Evolutionary conservation across 2,113 vertebrate genomes (phyloP).

Genomic region (Aldabrachelys gigantea): DNA sequence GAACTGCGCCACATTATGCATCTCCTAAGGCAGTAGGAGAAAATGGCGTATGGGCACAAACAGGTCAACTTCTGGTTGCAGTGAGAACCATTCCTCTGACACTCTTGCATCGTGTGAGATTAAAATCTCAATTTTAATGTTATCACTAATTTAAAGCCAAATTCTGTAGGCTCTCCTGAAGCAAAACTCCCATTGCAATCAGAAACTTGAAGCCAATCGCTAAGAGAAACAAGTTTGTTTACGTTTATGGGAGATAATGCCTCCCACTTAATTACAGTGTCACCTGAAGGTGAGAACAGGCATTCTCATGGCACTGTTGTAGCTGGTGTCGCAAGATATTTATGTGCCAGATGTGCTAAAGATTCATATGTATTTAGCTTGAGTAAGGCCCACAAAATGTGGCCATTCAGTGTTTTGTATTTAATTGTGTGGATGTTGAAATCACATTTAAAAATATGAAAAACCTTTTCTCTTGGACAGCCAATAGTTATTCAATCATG

Average conservation of each 20-base stretch:
- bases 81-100: not conserved
- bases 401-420: not conserved
- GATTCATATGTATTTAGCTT: not conserved
- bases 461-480: slow-evolving; percentile 47
- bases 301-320: too few relatives aligned
- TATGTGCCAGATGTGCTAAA: too few relatives aligned
- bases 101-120: not conserved
- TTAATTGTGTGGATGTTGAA: not conserved
- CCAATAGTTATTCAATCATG: slow-evolving; percentile 58
- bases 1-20: not conserved
- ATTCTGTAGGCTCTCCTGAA: not conserved
- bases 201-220: not conserved
- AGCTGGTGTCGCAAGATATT: too few relatives aligned
- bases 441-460: not conserved
- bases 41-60: not conserved
- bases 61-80: not conserved
- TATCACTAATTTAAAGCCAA: not conserved
- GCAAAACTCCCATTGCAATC: not conserved
- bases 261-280: too few relatives aligned
- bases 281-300: too few relatives aligned
- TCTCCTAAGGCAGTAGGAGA: not conserved
- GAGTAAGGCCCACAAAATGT: not conserved
- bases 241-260: too few relatives aligned
- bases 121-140: not conserved
- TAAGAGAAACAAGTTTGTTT: too few relatives aligned